Conservation (phyloP, 2,888 invertebrate species). For the Ischnura elegans region DNA sequence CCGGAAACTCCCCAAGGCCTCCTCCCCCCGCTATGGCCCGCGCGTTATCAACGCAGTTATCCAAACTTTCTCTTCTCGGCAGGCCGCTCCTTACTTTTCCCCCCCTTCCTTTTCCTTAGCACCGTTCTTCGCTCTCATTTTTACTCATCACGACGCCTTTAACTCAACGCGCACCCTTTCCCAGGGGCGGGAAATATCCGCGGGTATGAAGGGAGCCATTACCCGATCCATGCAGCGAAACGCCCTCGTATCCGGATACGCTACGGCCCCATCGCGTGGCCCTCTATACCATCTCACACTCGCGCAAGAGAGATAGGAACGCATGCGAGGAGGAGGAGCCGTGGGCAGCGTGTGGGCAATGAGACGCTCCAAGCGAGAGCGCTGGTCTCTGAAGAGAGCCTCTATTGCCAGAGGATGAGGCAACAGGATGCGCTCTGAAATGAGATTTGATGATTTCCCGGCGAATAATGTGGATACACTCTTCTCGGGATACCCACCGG, state of each 20-base stretch:
- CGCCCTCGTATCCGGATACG: slow-evolving; percentile 44
- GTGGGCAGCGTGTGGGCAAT: neutral
- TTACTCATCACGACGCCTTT: slow-evolving; percentile 30
- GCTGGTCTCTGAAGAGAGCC: no score
- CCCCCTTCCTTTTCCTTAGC: neutral
- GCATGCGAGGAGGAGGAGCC: neutral
- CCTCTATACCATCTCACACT: neutral
- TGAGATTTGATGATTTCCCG: no score
- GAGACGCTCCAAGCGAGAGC: no score
- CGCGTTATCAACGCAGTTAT: slow-evolving; percentile 58
- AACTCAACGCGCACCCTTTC: neutral
- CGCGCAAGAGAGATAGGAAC: slow-evolving; percentile 2
- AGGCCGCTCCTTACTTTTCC: neutral
- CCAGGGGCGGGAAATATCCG: neutral
- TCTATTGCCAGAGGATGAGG: no score
- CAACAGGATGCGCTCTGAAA: no score
- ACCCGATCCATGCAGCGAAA: slow-evolving; percentile 41
- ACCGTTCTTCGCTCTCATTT: neutral
- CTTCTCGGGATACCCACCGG: no score
- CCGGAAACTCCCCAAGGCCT: neutral
- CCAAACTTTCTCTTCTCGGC: slow-evolving; percentile 41
- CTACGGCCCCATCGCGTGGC: neutral
- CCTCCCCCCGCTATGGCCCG: neutral
- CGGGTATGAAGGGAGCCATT: slow-evolving; percentile 8
- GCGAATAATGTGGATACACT: no score